A percentile compares a stretch with the other conserved stretches of the same genome.
Evolutionary conservation across 1,140 invertebrate species (phyloP).

Genomic region (Thaumetopoea pityocampa): DNA sequence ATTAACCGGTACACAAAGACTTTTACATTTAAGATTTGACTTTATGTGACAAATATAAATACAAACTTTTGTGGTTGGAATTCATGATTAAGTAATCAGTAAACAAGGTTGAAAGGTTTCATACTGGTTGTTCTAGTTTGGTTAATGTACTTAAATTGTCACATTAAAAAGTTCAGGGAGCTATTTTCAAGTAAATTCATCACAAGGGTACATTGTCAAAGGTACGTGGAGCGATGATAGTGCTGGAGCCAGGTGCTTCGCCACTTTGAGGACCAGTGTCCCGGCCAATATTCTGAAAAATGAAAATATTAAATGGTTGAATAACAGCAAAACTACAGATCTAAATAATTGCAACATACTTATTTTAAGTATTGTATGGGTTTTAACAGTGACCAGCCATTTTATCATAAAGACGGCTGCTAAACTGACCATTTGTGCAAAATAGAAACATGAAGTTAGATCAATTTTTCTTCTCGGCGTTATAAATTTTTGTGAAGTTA

Average conservation of each 20-base stretch:
- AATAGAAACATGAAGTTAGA: too few species aligned
- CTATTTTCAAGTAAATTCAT: constrained; percentile 52
- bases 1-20: constrained; percentile 46
- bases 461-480: too few species aligned
- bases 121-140: constrained; percentile 2
- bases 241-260: constrained; percentile 74
- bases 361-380: too few species aligned
- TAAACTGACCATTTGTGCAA: too few species aligned
- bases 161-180: constrained; percentile 47
- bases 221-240: constrained; percentile 53
- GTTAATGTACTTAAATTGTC: constrained; percentile 47
- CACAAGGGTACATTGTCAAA: constrained; percentile 64
- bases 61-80: constrained; percentile 8
- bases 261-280: constrained; percentile 71
- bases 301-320: constrained; percentile 9
- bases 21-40: constrained; percentile 36
- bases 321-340: too few species aligned
- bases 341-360: too few species aligned
- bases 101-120: constrained; percentile 12
- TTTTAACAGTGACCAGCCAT: too few species aligned
- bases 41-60: constrained; percentile 59
- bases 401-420: too few species aligned
- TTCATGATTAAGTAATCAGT: constrained; percentile 7
- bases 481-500: too few species aligned
- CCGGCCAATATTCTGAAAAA: constrained; percentile 66